Evolutionary conservation across 2,888 invertebrate species (phyloP).

Genomic region (Dicranocentrus wangi): DNA sequence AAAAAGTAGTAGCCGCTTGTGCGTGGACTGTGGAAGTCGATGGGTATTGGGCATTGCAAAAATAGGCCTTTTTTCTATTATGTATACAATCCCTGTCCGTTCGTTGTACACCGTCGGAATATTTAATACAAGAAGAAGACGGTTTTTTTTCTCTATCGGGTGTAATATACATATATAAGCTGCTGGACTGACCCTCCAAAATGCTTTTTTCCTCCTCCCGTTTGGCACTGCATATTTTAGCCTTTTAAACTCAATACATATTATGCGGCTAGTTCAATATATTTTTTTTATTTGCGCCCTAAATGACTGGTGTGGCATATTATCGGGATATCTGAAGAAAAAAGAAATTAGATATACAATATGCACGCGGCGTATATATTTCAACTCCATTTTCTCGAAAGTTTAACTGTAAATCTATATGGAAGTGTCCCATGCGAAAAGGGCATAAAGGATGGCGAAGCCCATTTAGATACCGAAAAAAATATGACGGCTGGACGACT

Average conservation of each 20-base stretch:
- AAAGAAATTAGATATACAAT: conserved; percentile 8
- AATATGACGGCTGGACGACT: conserved; percentile 25
- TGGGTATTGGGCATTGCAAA: too few species aligned
- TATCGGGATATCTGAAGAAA: conserved; percentile 15
- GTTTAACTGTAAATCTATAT: conserved; percentile 15
- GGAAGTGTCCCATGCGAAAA: conserved; percentile 11
- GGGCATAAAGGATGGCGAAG: conserved; percentile 9
- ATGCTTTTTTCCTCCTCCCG: neutral
- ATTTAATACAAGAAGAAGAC: too few species aligned
- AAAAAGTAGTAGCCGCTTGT: too few species aligned
- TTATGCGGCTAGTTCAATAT: neutral
- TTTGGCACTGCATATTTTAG: conserved; percentile 7
- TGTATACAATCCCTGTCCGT: too few species aligned
- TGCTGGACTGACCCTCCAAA: too few species aligned
- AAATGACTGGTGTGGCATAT: conserved; percentile 29
- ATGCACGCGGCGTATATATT: neutral
- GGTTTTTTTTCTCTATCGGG: neutral
- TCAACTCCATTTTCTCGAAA: neutral
- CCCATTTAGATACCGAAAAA: neutral
- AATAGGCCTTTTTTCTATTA: too few species aligned
- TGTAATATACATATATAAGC: too few species aligned
- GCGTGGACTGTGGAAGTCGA: neutral
- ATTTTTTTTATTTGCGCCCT: conserved; percentile 16
- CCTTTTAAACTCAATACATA: neutral
- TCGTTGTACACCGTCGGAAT: too few species aligned